phyloP scores from a whole-genome alignment of 2,888 invertebrate species.

The Oscheius sp. region DNA sequence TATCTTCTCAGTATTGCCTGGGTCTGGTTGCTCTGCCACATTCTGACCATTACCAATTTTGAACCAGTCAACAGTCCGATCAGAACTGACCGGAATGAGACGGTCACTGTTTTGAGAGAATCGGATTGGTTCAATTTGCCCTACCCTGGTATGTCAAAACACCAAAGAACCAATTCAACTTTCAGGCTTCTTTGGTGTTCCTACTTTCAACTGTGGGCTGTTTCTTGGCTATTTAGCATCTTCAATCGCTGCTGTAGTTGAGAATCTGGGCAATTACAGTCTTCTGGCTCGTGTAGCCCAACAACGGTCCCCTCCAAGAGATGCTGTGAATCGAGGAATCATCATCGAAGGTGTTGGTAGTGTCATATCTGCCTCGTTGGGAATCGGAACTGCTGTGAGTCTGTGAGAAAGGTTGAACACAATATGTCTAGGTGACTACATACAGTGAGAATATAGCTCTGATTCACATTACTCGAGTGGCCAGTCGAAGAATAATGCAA shows the following conservation, averaged over 20 bases:
- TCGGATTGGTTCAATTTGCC: slow-evolving; percentile 67
- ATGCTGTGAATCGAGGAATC: slow-evolving; percentile 65
- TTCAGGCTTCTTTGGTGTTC: slow-evolving; percentile 63
- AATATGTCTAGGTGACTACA: too few species aligned
- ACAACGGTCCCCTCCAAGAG: slow-evolving; percentile 61
- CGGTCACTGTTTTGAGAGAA: slow-evolving; percentile 55
- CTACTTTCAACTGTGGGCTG: slow-evolving; percentile 57
- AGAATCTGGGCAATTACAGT: slow-evolving; percentile 60
- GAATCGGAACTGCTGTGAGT: slow-evolving; percentile 62
- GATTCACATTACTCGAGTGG: slow-evolving; percentile 63
- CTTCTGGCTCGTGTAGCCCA: slow-evolving; percentile 56
- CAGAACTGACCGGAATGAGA: slow-evolving; percentile 60
- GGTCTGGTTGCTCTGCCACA: slow-evolving; percentile 61
- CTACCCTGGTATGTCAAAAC: slow-evolving; percentile 56
- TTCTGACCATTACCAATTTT: slow-evolving; percentile 58
- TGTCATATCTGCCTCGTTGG: slow-evolving; percentile 59
- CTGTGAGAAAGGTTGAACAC: too few species aligned
- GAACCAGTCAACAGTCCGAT: slow-evolving; percentile 59
- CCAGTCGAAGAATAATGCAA: slow-evolving; percentile 66
- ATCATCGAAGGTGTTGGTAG: slow-evolving; percentile 66
- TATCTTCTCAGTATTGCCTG: slow-evolving; percentile 62
- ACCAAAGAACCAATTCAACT: not conserved
- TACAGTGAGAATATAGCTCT: slow-evolving; percentile 47
- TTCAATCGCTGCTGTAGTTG: slow-evolving; percentile 61
- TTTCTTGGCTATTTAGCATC: slow-evolving; percentile 65